These are phyloP conservation scores for Odontocolon sp. DNA, from an alignment of 2,888 invertebrate genomes.

Conservation along the genomic window DNA sequence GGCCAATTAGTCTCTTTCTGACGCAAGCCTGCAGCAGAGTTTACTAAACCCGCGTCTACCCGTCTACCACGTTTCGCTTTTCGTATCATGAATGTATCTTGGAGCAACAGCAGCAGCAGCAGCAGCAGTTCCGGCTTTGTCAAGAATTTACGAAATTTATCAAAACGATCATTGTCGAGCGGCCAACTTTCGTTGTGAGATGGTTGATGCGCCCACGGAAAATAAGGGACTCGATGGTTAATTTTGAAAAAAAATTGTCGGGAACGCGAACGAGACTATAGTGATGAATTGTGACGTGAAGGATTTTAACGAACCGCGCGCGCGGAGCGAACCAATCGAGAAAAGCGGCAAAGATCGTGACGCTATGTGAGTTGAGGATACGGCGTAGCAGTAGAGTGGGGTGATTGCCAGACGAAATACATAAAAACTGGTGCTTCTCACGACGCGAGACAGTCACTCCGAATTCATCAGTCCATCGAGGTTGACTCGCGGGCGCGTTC, in stretches of 20 bases:
- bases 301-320: constrained; percentile 20
- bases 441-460: constrained; percentile 66
- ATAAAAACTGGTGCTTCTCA: constrained; percentile 67
- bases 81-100: too few species aligned
- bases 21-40: constrained; percentile 64
- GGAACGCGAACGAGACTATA: too few species aligned
- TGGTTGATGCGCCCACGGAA: too few species aligned
- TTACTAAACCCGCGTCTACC: constrained; percentile 52
- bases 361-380: neutral
- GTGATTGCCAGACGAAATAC: constrained; percentile 47
- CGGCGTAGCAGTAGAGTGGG: constrained; percentile 32
- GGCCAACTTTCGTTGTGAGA: too few species aligned
- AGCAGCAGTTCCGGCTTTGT: too few species aligned
- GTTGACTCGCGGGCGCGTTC: constrained; percentile 22
- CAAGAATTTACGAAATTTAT: constrained; percentile 3
- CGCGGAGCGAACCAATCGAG: constrained; percentile 5
- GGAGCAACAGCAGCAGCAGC: too few species aligned
- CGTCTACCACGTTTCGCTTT: neutral
- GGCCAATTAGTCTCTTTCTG: constrained; percentile 63
- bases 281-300: neutral
- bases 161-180: neutral
- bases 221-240: neutral
- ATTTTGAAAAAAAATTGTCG: neutral
- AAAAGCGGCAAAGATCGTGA: too few species aligned
- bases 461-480: constrained; percentile 41